phyloP scores from a whole-genome alignment of 2,797 vertebrate species.

The Spea hammondii region DNA sequence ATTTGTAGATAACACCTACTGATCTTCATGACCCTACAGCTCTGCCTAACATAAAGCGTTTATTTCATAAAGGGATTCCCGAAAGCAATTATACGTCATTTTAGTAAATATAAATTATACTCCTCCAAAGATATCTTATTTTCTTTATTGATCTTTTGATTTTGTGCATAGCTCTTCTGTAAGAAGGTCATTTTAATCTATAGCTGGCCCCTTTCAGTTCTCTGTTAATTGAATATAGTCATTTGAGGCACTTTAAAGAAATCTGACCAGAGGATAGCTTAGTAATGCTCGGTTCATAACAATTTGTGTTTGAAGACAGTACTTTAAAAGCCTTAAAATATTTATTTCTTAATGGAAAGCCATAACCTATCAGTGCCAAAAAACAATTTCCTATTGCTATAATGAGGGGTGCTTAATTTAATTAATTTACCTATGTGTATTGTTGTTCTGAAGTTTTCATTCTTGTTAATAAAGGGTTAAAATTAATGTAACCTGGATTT shows the following conservation, averaged over 20 bases:
- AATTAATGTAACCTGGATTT: too few relatives aligned
- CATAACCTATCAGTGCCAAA: not conserved
- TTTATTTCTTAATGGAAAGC: not conserved
- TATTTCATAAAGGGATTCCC: constrained; percentile 27
- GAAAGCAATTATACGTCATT: constrained; percentile 26
- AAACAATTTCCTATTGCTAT: too few relatives aligned
- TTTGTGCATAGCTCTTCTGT: constrained; percentile 2
- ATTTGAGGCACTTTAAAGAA: constrained; percentile 14
- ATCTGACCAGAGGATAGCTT: not conserved
- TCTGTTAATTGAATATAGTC: constrained; percentile 32
- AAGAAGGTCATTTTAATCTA: constrained; percentile 36
- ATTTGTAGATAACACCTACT: constrained; percentile 1
- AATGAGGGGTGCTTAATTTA: too few relatives aligned
- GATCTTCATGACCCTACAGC: constrained; percentile 5
- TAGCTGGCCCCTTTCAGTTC: constrained; percentile 19
- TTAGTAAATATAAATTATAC: constrained; percentile 29
- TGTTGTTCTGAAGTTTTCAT: too few relatives aligned
- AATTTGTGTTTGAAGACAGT: not conserved
- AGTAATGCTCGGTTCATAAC: not conserved
- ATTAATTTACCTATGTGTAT: too few relatives aligned
- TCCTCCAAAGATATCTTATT: constrained; percentile 24
- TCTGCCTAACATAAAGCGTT: constrained; percentile 9
- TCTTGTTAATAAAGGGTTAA: too few relatives aligned
- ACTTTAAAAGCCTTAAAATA: not conserved
- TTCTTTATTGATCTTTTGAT: constrained; percentile 34